A percentile compares a stretch with the other conserved stretches of the same genome.
phyloP scores from a whole-genome alignment of 2,113 vertebrate genomes.

The Tychaedon coryphoeus region DNA sequence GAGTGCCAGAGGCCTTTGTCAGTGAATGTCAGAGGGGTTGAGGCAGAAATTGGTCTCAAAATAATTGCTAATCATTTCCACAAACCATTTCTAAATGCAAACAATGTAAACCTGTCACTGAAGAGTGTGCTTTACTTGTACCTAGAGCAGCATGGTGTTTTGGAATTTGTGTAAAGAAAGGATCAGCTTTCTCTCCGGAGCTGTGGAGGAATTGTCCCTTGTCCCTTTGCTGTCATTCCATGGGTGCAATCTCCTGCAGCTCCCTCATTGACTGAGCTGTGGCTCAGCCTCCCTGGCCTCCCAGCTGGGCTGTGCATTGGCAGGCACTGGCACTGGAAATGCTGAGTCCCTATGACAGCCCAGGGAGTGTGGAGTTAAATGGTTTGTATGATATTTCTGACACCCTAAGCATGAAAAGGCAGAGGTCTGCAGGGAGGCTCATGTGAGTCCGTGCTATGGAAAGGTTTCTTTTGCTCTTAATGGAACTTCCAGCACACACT shows the following conservation, averaged over 20 bases:
- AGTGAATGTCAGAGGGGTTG: background rate
- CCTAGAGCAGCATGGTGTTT: background rate
- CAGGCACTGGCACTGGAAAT: background rate
- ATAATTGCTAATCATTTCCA: background rate
- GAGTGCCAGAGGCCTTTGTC: background rate
- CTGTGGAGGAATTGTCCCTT: background rate
- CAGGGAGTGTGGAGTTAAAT: background rate
- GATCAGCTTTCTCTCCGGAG: background rate
- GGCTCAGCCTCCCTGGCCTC: background rate
- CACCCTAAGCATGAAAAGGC: background rate
- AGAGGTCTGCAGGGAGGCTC: background rate
- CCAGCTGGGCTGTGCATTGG: background rate
- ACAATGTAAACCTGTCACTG: background rate
- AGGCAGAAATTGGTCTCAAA: conserved; percentile 4
- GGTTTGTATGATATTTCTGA: background rate
- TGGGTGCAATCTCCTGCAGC: background rate
- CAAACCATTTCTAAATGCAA: background rate
- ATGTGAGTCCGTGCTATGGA: background rate
- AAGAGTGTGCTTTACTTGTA: background rate
- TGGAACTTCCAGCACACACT: background rate
- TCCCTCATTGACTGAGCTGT: background rate
- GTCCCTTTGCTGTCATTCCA: background rate
- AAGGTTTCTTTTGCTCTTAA: background rate
- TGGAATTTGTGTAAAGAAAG: background rate
- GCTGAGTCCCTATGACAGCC: accelerated